Evolutionary conservation across 2,888 invertebrate genomes (phyloP).

Genomic region (Embidobia sp.): DNA sequence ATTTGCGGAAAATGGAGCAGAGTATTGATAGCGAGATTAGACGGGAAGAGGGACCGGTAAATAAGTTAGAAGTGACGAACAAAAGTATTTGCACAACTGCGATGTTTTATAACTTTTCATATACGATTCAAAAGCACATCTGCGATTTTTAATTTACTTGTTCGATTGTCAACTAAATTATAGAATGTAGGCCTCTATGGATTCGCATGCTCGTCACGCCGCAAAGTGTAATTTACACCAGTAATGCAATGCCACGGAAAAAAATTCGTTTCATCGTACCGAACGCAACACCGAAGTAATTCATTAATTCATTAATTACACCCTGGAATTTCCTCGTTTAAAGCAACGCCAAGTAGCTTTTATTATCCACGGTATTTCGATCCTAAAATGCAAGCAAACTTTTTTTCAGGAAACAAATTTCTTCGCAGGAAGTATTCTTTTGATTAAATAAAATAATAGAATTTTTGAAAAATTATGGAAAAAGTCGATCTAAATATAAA

Average conservation of each 20-base stretch:
- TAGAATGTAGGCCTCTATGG: constrained; percentile 8
- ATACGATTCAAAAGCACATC: background rate
- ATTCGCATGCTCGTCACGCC: constrained; percentile 38
- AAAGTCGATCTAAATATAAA: too few species aligned
- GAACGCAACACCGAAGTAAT: constrained; percentile 35
- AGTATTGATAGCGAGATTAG: constrained; percentile 9
- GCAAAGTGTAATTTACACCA: background rate
- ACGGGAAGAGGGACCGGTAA: constrained; percentile 6
- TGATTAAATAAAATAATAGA: too few species aligned
- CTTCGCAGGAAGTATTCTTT: too few species aligned
- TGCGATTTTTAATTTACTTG: constrained; percentile 7
- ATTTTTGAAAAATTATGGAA: too few species aligned
- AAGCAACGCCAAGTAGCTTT: constrained; percentile 3
- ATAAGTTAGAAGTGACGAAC: constrained; percentile 22
- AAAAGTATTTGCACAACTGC: background rate
- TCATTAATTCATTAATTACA: constrained; percentile 53
- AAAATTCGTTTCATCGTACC: constrained; percentile 9
- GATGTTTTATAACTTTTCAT: constrained; percentile 12
- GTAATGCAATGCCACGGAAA: constrained; percentile 4
- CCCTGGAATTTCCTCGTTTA: constrained; percentile 15
- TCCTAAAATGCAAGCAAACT: background rate
- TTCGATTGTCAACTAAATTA: constrained; percentile 16
- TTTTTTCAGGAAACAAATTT: too few species aligned
- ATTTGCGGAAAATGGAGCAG: constrained; percentile 19
- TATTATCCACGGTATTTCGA: constrained; percentile 4